These are phyloP conservation scores for Drosophila seclusa DNA, from an alignment of 2,888 invertebrate genomes.

Conservation along the genomic window DNA sequence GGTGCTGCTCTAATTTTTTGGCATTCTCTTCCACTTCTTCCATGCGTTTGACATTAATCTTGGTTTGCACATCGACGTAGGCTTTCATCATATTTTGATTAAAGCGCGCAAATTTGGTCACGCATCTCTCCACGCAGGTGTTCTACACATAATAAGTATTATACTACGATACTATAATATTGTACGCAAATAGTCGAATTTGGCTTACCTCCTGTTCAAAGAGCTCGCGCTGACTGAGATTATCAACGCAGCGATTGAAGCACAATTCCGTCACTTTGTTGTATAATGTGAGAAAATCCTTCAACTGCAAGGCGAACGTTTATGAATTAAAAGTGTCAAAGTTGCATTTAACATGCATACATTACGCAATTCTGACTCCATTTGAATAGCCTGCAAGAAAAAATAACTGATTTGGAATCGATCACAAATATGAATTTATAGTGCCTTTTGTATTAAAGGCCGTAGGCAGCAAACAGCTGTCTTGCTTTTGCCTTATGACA, in stretches of 20 bases:
- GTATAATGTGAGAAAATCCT: conserved; percentile 84
- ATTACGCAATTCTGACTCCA: conserved; percentile 59
- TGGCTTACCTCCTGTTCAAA: conserved; percentile 74
- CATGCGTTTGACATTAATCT: conserved; percentile 82
- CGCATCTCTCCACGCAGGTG: conserved; percentile 83
- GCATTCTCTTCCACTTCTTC: conserved; percentile 80
- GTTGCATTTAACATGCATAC: conserved; percentile 25
- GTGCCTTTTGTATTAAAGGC: conserved; percentile 26
- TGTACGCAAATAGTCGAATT: neutral
- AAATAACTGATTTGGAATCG: conserved; percentile 4
- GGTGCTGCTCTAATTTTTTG: conserved; percentile 59
- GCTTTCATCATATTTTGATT: conserved; percentile 84
- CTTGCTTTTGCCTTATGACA: conserved; percentile 20
- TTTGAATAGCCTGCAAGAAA: conserved; percentile 11
- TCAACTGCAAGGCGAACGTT: conserved; percentile 72
- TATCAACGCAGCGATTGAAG: conserved; percentile 83
- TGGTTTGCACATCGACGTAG: conserved; percentile 84
- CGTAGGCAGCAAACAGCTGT: conserved; percentile 46
- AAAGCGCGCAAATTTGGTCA: conserved; percentile 84
- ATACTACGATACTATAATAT: neutral
- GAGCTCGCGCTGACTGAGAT: conserved; percentile 79
- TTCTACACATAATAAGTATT: conserved; percentile 49
- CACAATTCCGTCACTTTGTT: conserved; percentile 85
- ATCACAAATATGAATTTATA: conserved; percentile 29
- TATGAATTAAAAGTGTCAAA: conserved; percentile 12